Percentiles rank a stretch among this genome's conserved stretches.
Conservation (phyloP, 2,888 invertebrate genomes). For the Altica lythri region DNA sequence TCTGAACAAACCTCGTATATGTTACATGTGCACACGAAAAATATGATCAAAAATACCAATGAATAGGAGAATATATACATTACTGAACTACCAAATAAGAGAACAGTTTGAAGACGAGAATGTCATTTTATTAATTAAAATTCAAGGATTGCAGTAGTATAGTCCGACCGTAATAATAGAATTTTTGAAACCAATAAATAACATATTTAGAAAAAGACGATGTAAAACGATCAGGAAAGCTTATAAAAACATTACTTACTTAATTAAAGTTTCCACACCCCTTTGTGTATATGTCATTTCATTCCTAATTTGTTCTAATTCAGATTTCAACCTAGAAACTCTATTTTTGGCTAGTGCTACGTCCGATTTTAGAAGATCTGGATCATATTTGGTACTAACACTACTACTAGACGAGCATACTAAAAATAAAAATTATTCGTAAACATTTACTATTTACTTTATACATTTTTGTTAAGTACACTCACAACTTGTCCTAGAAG, state of each 20-base stretch:
- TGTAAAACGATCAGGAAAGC: too few species aligned
- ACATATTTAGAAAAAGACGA: too few species aligned
- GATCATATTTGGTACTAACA: conserved; percentile 91
- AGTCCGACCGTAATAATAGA: too few species aligned
- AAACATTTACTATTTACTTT: not conserved
- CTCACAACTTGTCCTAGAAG: conserved; percentile 92
- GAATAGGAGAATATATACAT: too few species aligned
- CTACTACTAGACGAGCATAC: conserved; percentile 89
- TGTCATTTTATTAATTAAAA: too few species aligned
- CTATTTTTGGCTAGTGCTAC: conserved; percentile 87
- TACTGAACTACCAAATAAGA: too few species aligned
- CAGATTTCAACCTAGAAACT: conserved; percentile 85
- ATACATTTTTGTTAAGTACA: conserved; percentile 48
- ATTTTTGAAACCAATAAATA: too few species aligned
- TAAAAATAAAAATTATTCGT: conserved; percentile 52
- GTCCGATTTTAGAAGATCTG: conserved; percentile 89
- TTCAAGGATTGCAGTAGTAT: too few species aligned
- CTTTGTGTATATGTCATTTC: conserved; percentile 91
- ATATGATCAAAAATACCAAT: too few species aligned
- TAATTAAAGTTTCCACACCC: conserved; percentile 89
- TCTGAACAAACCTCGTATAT: too few species aligned
- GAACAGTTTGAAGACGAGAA: too few species aligned
- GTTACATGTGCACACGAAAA: too few species aligned
- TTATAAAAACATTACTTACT: conserved; percentile 66
- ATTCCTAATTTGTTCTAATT: conserved; percentile 87